A percentile compares a stretch with the other conserved stretches of the same genome.
phyloP scores from a whole-genome alignment of 2,888 invertebrate genomes.

The Archips xylosteana region DNA sequence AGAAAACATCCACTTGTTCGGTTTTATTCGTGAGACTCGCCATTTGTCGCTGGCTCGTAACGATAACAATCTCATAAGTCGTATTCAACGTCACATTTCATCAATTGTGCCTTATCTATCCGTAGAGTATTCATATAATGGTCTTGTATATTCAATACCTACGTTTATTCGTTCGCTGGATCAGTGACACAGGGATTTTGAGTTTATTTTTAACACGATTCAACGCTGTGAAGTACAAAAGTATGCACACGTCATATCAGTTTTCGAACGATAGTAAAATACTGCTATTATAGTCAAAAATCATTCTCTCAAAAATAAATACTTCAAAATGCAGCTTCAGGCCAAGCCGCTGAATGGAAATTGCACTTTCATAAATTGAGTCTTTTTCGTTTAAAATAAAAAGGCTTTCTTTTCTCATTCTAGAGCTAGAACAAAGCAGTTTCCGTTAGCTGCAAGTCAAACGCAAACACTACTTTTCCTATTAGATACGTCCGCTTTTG shows the following conservation, averaged over 20 bases:
- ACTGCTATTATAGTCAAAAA: no score
- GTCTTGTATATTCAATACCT: constrained; percentile 30
- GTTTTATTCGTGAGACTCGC: constrained; percentile 59
- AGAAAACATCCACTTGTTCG: constrained; percentile 56
- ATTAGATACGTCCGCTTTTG: constrained; percentile 51
- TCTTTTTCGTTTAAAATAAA: constrained; percentile 28
- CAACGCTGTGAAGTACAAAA: neutral
- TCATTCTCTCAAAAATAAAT: neutral
- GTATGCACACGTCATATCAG: no score
- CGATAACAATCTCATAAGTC: constrained; percentile 63
- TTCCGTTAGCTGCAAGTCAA: constrained; percentile 36
- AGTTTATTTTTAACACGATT: neutral
- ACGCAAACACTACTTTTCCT: constrained; percentile 41
- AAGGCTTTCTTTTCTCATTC: constrained; percentile 15
- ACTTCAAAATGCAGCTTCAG: neutral
- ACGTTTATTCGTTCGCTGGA: constrained; percentile 1
- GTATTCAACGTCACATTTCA: constrained; percentile 57
- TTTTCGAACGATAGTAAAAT: neutral
- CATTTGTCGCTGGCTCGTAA: constrained; percentile 56
- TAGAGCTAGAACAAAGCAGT: constrained; percentile 25
- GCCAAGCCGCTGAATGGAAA: neutral
- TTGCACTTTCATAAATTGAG: constrained; percentile 13
- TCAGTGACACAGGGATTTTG: constrained; percentile 7
- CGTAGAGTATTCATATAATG: constrained; percentile 37
- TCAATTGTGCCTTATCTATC: constrained; percentile 39